These are phyloP conservation scores for Amphilophus citrinellus DNA, from an alignment of 2,113 vertebrate genomes.

Conservation along the genomic window DNA sequence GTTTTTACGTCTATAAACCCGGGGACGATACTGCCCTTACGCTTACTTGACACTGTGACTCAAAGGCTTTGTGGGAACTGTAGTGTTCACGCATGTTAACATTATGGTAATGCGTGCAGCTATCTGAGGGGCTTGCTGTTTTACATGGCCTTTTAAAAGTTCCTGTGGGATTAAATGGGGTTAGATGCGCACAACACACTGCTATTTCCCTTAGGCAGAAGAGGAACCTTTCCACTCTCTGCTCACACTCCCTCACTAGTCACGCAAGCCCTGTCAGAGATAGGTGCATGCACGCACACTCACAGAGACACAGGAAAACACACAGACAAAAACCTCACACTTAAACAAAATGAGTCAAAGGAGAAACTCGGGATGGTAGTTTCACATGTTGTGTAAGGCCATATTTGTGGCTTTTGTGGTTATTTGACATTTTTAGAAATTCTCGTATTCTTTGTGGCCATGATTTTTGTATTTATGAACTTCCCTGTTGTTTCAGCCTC, in stretches of 20 bases:
- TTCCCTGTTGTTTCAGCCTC: background rate
- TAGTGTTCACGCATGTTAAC: slow-evolving; percentile 23
- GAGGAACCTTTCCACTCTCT: slow-evolving; percentile 78
- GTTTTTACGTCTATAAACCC: background rate
- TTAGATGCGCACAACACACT: slow-evolving; percentile 72
- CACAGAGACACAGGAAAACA: slow-evolving; percentile 50
- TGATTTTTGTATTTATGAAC: background rate
- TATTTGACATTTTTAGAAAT: slow-evolving; percentile 14
- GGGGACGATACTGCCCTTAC: background rate
- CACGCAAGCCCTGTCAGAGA: slow-evolving; percentile 73
- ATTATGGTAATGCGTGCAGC: slow-evolving; percentile 35
- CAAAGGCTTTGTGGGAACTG: slow-evolving; percentile 34
- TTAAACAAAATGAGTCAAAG: slow-evolving; percentile 60
- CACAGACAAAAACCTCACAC: slow-evolving; percentile 35
- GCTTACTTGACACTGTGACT: slow-evolving; percentile 21
- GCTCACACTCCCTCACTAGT: slow-evolving; percentile 73
- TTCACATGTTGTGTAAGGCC: slow-evolving; percentile 38
- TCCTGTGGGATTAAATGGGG: slow-evolving; percentile 78
- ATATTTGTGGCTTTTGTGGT: slow-evolving; percentile 37
- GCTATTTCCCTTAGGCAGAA: slow-evolving; percentile 79
- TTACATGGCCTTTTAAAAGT: slow-evolving; percentile 72
- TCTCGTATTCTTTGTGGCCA: background rate
- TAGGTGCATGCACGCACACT: slow-evolving; percentile 36
- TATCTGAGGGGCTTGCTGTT: slow-evolving; percentile 67
- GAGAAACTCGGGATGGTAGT: background rate